These are phyloP conservation scores for Patella pellucida DNA, from an alignment of 2,888 invertebrate species.

Conservation along the genomic window DNA sequence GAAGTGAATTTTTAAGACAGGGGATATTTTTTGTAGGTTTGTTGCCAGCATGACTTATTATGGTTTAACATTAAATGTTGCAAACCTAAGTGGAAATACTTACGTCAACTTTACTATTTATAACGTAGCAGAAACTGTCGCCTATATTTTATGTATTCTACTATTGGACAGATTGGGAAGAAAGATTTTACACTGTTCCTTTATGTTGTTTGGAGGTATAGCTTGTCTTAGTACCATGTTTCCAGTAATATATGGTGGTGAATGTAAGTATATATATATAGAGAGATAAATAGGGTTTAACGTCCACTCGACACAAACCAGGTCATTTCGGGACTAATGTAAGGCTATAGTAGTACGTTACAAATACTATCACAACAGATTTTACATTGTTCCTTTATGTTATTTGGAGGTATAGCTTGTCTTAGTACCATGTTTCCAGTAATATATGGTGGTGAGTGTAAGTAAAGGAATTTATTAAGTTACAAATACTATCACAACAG, in stretches of 20 bases:
- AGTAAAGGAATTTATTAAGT: too few relatives aligned
- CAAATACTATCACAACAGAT: too few relatives aligned
- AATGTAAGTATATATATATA: slow-evolving; percentile 34
- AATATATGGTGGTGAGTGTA: too few relatives aligned
- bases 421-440: too few relatives aligned
- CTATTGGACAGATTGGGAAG: slow-evolving; percentile 67
- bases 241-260: slow-evolving; percentile 28
- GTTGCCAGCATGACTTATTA: slow-evolving; percentile 89
- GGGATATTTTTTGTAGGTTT: slow-evolving; percentile 72
- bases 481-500: too few relatives aligned
- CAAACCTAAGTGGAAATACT: slow-evolving; percentile 78
- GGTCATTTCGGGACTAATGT: too few relatives aligned
- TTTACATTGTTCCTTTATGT: too few relatives aligned
- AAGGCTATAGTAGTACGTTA: too few relatives aligned
- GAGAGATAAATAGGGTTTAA: too few relatives aligned
- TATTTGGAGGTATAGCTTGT: too few relatives aligned
- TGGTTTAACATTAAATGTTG: slow-evolving; percentile 78
- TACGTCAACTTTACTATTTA: slow-evolving; percentile 87
- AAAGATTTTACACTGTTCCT: slow-evolving; percentile 41
- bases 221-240: slow-evolving; percentile 36
- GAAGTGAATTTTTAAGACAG: too few relatives aligned
- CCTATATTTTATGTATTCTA: slow-evolving; percentile 59
- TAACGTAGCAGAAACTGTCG: slow-evolving; percentile 74
- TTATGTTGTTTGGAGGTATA: slow-evolving; percentile 35
- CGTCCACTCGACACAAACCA: too few relatives aligned